Evolutionary conservation across 2,113 vertebrate species (phyloP), one percentile per base, ranked within the genome.

Genomic region (Siphamia tubifer): DNA sequence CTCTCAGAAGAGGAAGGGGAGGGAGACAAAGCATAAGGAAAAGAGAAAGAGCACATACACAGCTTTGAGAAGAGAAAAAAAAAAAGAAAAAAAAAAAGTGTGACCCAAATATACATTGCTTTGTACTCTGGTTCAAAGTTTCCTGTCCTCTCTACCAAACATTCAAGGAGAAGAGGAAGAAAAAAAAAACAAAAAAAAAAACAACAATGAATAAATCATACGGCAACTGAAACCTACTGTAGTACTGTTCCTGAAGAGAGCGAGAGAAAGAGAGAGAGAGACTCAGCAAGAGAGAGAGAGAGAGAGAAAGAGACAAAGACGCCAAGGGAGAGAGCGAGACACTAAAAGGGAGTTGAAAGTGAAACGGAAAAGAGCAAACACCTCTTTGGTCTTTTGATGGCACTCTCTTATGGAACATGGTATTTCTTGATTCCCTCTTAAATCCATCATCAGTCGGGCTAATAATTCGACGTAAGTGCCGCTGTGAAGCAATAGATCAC

Each of bases 91-190:
- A 64, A 66, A 73, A 89, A 88, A 83, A 66, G 78, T 84, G 84
- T 87, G 89, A 91, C 89, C 90, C 89, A 91, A 87, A 91, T 93
- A 90, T 90, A 90, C 88, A 91, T 85, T 66, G 71, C 91, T 92
- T 91, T 93, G 90, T 92, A 90, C 88, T 89, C 57, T 72, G 86
- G 90, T 91, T 92, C 89, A 93, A 92, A 92, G 91, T 92, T 87
- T 90, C 82, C 85, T 84, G 87, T 92, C 87, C 88, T 91, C 89
- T 87, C 86, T 52, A 72, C 64, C 77, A 86, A 86, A 87, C 82
- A 85, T 67, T 89, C 78, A 87, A 84, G 79, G 84, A 83, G 84
- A 86, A 78, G 55, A 17, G 44, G 53, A n/a, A 30, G 6, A 3
- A 30, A 30, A 16, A 39, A 48, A 71, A 84, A 3, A 30, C 6